A percentile compares a stretch with the other conserved stretches of the same genome.
These are phyloP conservation scores for Amblyteles armatorius DNA, from an alignment of 2,888 invertebrate species.

Conservation along the genomic window DNA sequence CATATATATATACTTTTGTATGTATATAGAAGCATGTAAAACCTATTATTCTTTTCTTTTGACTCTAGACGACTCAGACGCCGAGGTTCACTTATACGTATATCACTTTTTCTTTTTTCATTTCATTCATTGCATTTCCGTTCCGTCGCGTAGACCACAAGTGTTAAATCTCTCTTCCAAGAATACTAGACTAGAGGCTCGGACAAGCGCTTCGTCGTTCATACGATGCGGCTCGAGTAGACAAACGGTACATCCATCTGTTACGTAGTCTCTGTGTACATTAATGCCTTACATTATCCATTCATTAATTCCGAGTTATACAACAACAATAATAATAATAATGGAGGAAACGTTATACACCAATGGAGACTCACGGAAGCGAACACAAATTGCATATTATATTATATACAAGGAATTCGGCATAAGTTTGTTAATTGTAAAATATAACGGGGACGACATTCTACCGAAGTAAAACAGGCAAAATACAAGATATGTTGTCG, in stretches of 20 bases:
- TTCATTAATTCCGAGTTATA: constrained; percentile 27
- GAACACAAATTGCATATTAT: constrained; percentile 47
- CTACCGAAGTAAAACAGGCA: constrained; percentile 43
- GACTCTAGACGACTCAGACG: constrained; percentile 6
- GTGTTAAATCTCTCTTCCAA: constrained; percentile 25
- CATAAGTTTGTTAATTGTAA: constrained; percentile 22
- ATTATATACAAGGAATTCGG: constrained; percentile 60
- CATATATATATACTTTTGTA: constrained; percentile 37
- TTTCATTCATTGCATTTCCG: constrained; percentile 35
- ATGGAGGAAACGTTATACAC: constrained; percentile 38
- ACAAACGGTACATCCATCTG: constrained; percentile 35
- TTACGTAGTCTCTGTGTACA: constrained; percentile 36
- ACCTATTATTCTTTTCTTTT: constrained; percentile 38
- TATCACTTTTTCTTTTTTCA: constrained; percentile 54
- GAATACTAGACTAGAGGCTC: constrained; percentile 57
- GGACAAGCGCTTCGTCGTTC: constrained; percentile 34
- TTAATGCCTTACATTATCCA: constrained; percentile 47
- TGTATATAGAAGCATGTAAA: constrained; percentile 58
- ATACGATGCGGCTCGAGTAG: constrained; percentile 17
- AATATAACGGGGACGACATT: constrained; percentile 30
- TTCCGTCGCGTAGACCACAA: constrained; percentile 2
- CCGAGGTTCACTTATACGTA: constrained; percentile 43
- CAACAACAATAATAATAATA: constrained; percentile 36
- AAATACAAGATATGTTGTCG: constrained; percentile 66
- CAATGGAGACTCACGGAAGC: constrained; percentile 60